Evolutionary conservation across 2,113 vertebrate species (phyloP).

Genomic region (Python bivittatus): DNA sequence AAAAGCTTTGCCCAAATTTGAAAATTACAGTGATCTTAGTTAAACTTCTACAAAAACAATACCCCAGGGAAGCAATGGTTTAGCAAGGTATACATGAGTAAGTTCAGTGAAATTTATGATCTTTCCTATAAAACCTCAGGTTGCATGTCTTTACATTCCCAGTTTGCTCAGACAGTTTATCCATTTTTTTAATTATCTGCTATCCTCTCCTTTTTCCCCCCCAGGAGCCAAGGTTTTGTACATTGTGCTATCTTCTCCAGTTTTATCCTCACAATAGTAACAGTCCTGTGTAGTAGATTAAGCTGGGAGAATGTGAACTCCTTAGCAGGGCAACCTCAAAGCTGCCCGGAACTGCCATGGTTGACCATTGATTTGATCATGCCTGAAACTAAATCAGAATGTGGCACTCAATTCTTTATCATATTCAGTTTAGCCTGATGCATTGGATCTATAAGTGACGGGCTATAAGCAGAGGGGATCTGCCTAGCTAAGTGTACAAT

Average conservation of each 20-base stretch:
- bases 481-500: not conserved
- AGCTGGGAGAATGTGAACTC: not conserved
- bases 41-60: slow-evolving; percentile 34
- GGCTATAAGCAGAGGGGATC: not conserved
- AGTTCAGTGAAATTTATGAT: not conserved
- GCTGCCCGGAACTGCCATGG: not conserved
- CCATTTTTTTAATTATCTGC: not conserved
- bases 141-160: not conserved
- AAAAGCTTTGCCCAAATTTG: slow-evolving; percentile 62
- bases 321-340: not conserved
- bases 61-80: slow-evolving; percentile 13
- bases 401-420: not conserved
- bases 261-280: not conserved
- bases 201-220: not conserved
- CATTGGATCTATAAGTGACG: not conserved
- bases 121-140: not conserved
- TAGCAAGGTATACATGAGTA: not conserved
- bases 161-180: not conserved
- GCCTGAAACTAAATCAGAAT: not conserved
- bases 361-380: not conserved
- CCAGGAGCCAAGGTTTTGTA: not conserved
- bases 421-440: not conserved
- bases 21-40: slow-evolving; percentile 58
- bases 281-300: not conserved
- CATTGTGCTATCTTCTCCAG: not conserved